Evolutionary conservation across 1,140 invertebrate species (phyloP).

Genomic region (Ganaspis sp.): DNA sequence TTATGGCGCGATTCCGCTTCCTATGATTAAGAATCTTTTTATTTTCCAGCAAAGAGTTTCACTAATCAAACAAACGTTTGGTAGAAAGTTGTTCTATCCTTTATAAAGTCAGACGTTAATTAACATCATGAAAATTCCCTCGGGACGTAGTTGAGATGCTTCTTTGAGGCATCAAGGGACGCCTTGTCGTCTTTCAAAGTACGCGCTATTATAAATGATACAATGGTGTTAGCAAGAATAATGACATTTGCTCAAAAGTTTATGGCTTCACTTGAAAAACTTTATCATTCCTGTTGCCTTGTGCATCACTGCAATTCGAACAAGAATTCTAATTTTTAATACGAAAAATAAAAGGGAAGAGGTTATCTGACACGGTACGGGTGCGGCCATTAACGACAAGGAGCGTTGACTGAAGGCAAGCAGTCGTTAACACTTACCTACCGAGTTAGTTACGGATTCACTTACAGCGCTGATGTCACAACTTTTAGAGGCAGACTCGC

Average conservation of each 20-base stretch:
- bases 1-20: not conserved
- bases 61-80: not conserved
- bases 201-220: conserved; percentile 5
- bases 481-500: too few species aligned
- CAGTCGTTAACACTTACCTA: too few species aligned
- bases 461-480: too few species aligned
- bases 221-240: conserved; percentile 26
- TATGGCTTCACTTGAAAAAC: conserved; percentile 7
- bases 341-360: too few species aligned
- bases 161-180: conserved; percentile 22
- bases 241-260: conserved; percentile 22
- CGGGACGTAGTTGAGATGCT: conserved; percentile 14
- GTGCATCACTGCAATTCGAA: not conserved
- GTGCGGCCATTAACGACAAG: too few species aligned
- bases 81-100: conserved; percentile 8
- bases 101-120: conserved; percentile 10
- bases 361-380: too few species aligned
- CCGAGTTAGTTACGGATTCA: too few species aligned
- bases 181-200: conserved; percentile 16
- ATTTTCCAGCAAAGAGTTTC: not conserved
- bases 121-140: conserved; percentile 20
- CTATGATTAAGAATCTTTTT: conserved; percentile 4
- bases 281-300: not conserved
- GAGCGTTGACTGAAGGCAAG: too few species aligned
- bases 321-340: too few species aligned